Base-by-base conservation (phyloP, 2,113 vertebrate genomes). In the Gadus macrocephalus region DNA sequence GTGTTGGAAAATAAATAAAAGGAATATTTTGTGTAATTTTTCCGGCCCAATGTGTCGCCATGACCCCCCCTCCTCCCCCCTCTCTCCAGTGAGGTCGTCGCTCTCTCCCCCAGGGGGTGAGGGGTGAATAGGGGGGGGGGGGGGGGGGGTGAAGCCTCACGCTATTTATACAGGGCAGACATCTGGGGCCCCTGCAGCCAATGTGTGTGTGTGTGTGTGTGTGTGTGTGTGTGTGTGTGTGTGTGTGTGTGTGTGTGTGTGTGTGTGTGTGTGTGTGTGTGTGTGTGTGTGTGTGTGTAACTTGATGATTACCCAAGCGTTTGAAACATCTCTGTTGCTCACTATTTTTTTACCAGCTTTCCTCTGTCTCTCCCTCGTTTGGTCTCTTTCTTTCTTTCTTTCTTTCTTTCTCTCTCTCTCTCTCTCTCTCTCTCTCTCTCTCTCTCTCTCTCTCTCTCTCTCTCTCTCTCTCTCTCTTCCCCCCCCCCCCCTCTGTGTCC, bases 91-190 rank as follows among this genome's bases (percentile, higher is more conserved):
- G 69, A 69, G 68, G 55, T 5, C n/a, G 55, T 16, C 31, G 31
- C 31, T 35, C 31, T 35, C 31, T 35, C 31, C 31, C 31, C 31
- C 31, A 6, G 53, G 53, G 53, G 53, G 12, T 7, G 53, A 16
- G 53, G 53, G 53, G 53, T 20, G 17, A 20, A 5, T 17, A n/a
- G 58, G 58, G 19, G 58, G 19, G 9, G 59, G 9, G 59, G 59
- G 89, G 88, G 87, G 83, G 82, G 86, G 83, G 80, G 79, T 27
- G 73, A 88, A 86, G 86, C 87, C 81, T 89, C 86, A 89, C 78
- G 79, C 90, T 92, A 92, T 92, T 92, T 92, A 89, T 92, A 92
- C 89, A 90, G 88, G 87, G 82, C 70, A 80, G 92, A 90, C 92
- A 93, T 91, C 91, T 93, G 92, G 89, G 91, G 83, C 88, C 90